Evolutionary conservation across 1,140 invertebrate genomes (phyloP).

Genomic region (Anastatus disparis): DNA sequence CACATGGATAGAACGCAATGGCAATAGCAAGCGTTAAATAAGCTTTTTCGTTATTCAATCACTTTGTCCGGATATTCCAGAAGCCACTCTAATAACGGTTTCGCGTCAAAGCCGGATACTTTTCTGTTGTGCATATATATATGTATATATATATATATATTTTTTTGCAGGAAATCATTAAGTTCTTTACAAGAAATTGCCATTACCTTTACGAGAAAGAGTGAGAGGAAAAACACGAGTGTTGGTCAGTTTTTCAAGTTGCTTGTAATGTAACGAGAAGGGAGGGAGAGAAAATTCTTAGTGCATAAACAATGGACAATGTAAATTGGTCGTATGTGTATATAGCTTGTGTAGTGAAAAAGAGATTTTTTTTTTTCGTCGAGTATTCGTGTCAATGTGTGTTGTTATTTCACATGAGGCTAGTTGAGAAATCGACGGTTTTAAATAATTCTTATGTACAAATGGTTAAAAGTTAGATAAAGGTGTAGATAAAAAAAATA

Average conservation of each 20-base stretch:
- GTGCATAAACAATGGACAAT: conserved; percentile 31
- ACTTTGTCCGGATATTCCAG: not conserved
- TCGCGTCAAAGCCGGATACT: conserved; percentile 9
- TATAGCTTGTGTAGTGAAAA: too few species aligned
- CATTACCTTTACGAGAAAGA: conserved; percentile 45
- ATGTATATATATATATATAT: too few species aligned
- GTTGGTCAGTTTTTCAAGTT: too few species aligned
- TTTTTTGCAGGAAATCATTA: conserved; percentile 52
- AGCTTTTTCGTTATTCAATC: not conserved
- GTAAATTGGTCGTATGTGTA: conserved; percentile 32
- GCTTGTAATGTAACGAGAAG: too few species aligned
- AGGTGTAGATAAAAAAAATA: too few species aligned
- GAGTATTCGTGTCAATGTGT: too few species aligned
- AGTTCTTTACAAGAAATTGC: conserved; percentile 55
- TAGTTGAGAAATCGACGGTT: too few species aligned
- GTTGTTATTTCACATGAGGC: too few species aligned
- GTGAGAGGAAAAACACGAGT: not conserved
- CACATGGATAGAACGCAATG: too few species aligned
- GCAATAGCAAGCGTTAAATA: not conserved
- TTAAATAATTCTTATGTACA: too few species aligned
- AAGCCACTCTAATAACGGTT: conserved; percentile 20
- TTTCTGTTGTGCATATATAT: conserved; percentile 1
- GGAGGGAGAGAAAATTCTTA: conserved; percentile 23
- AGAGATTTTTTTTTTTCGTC: too few species aligned
- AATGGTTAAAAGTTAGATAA: too few species aligned